Base-by-base conservation (phyloP, 2,113 vertebrate genomes). In the Orthonyx spaldingii region DNA sequence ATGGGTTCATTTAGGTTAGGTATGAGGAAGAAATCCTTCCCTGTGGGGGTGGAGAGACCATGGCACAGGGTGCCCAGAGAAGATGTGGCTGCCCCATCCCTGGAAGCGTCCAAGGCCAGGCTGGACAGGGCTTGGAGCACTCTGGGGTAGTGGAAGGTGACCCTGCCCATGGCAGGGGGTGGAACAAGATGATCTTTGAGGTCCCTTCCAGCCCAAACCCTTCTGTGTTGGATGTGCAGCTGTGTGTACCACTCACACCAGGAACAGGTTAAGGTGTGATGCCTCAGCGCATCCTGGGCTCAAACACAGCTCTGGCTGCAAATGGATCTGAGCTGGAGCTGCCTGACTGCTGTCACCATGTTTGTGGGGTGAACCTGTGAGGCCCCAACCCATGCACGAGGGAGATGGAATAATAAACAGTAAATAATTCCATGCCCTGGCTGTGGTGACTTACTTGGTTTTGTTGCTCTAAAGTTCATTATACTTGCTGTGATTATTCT, bases 121-220 rank as follows among this genome's bases (percentile, higher is more conserved):
- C 0, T 68, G 46, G 28, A 15, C 0, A 0, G 0, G 6, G n/a
- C n/a, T 75, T 46, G 60, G 46, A 61, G 47, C 39, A n/a, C 0
- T 19, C 30, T 76, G 70, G n/a, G 11, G 1, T 1, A 7, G 37
- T 46, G 63, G 46, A 16, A 78, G 26, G 32, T 42, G 70, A 1
- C 60, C 20, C 50, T 75, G 60, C 8, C n/a, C 42, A 17, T 69
- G 14, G 53, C 13, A 49, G 16, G 46, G 37, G 11, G 9, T 52
- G 39, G 37, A 44, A 23, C 2, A 6, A 57, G 53, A 7, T 37
- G 63, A 19, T 18, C 12, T 60, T 39, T 39, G 63, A 46, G 37
- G 18, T 52, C 15, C 6, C 18, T 69, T 46, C 18, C 47, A 46
- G 4, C 55, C 39, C 55, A 53, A 39, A 33, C 33, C 33, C 28